Evolutionary conservation across 1,140 invertebrate genomes (phyloP).

Genomic region (Solenopsis invicta): DNA sequence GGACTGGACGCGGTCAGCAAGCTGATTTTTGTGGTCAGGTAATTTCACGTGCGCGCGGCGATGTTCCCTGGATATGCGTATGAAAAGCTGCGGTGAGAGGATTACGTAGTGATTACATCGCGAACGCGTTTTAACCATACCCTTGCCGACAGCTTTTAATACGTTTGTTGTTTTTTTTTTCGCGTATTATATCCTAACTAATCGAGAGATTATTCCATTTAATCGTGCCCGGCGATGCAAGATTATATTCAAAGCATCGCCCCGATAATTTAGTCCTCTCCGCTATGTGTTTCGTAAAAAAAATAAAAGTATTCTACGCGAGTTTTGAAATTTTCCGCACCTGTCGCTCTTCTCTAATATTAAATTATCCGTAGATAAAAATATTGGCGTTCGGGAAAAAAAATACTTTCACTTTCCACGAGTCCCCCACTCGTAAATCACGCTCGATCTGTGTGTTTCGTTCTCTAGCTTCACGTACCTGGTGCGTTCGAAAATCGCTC

Average conservation of each 20-base stretch:
- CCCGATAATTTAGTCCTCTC: not conserved
- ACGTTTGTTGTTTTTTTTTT: constrained; percentile 24
- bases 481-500: constrained; percentile 71
- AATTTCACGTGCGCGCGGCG: not conserved
- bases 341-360: constrained; percentile 45
- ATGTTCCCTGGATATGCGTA: not conserved
- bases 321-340: constrained; percentile 12
- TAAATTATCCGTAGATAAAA: constrained; percentile 49
- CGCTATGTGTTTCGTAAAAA: not conserved
- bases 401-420: constrained; percentile 66
- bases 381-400: constrained; percentile 39
- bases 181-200: constrained; percentile 1
- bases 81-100: constrained; percentile 31
- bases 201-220: constrained; percentile 22
- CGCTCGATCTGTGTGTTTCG: constrained; percentile 49
- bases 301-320: not conserved
- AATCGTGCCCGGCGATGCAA: not conserved
- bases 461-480: constrained; percentile 61
- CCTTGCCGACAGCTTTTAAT: constrained; percentile 24
- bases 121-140: constrained; percentile 33
- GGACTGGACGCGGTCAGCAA: constrained; percentile 23
- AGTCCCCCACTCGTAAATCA: constrained; percentile 68
- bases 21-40: constrained; percentile 47
- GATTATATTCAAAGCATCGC: not conserved
- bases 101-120: constrained; percentile 12